These are phyloP conservation scores for Cheiracanthium punctorium DNA, from an alignment of 2,888 invertebrate species.

Conservation along the genomic window DNA sequence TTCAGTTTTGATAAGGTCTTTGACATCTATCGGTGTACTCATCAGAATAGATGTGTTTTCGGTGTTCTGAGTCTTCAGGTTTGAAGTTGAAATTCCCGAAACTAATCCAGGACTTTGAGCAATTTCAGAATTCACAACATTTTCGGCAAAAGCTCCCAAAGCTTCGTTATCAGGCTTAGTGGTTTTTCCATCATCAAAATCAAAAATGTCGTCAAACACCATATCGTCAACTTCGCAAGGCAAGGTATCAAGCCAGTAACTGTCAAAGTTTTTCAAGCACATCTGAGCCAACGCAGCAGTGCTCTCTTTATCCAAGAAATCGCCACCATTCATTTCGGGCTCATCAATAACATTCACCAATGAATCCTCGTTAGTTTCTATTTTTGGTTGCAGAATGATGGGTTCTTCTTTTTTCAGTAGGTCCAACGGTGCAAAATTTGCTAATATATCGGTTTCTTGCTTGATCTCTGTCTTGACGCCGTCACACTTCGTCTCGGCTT, in stretches of 20 bases:
- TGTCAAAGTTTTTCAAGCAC: constrained; percentile 57
- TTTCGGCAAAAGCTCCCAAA: background rate
- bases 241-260: constrained; percentile 50
- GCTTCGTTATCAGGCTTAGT: constrained; percentile 15
- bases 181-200: constrained; percentile 37
- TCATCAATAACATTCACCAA: background rate
- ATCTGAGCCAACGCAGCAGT: constrained; percentile 38
- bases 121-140: background rate
- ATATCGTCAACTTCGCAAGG: constrained; percentile 53
- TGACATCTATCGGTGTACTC: constrained; percentile 18
- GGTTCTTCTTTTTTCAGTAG: background rate
- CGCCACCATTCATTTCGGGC: background rate
- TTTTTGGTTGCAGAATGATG: background rate
- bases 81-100: constrained; percentile 25
- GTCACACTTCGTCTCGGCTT: background rate
- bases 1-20: constrained; percentile 27
- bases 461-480: too few relatives aligned
- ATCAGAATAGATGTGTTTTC: constrained; percentile 6
- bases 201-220: constrained; percentile 60
- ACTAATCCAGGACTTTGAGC: constrained; percentile 23
- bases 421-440: background rate
- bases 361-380: background rate
- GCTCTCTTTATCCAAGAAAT: constrained; percentile 35
- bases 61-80: constrained; percentile 10
- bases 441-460: background rate